Conservation (phyloP, 2,888 invertebrate genomes). For the Crioceris asparagi region DNA sequence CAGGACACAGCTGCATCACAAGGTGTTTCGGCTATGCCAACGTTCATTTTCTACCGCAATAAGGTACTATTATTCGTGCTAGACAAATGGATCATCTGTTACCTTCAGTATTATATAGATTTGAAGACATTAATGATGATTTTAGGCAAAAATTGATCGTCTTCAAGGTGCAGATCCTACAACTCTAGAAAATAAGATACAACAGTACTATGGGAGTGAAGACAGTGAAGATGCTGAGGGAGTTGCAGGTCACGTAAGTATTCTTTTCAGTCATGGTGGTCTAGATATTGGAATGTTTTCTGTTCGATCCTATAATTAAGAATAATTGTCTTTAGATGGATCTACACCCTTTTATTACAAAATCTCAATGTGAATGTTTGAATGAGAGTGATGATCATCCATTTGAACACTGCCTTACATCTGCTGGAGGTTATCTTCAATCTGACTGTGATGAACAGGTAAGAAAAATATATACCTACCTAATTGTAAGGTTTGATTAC, state of each 20-base stretch:
- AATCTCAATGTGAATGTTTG: conserved; percentile 86
- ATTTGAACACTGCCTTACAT: conserved; percentile 57
- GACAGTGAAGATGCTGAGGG: conserved; percentile 55
- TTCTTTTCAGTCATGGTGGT: conserved; percentile 27
- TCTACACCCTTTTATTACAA: conserved; percentile 71
- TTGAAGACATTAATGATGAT: conserved; percentile 13
- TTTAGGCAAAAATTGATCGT: conserved; percentile 68
- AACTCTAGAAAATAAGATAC: conserved; percentile 77
- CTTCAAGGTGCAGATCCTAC: conserved; percentile 81
- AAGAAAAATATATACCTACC: conserved; percentile 5
- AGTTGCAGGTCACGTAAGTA: conserved; percentile 72
- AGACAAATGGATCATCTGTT: not conserved
- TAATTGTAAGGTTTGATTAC: too few species aligned
- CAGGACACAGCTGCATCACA: conserved; percentile 79
- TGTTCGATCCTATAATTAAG: not conserved
- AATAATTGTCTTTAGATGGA: conserved; percentile 63
- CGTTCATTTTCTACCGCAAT: conserved; percentile 90
- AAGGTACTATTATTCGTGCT: conserved; percentile 44
- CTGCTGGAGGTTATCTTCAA: conserved; percentile 56
- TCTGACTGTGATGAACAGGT: conserved; percentile 92
- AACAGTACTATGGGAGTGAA: conserved; percentile 66
- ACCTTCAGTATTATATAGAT: not conserved
- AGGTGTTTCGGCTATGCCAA: conserved; percentile 95
- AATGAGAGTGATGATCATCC: conserved; percentile 94
- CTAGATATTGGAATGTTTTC: conserved; percentile 21